Percentiles rank a stretch among this genome's conserved stretches.
phyloP scores from a whole-genome alignment of 2,888 invertebrate genomes.

The Eupithecia dodoneata region DNA sequence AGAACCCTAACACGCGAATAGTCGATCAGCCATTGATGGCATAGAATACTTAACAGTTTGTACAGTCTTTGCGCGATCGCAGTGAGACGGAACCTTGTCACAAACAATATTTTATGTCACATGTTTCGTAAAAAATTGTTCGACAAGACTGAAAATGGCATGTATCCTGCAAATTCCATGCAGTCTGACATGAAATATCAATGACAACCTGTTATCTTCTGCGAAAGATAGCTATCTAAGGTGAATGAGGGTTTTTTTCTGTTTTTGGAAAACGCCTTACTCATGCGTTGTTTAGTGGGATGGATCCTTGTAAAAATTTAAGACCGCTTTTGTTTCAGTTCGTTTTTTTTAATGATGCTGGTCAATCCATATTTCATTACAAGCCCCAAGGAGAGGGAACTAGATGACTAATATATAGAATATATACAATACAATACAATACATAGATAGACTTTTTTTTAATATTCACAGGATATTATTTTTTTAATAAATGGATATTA shows the following conservation, averaged over 20 bases:
- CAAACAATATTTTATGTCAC: background rate
- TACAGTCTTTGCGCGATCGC: background rate
- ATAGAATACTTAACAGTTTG: slow-evolving; percentile 19
- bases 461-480: too few species aligned
- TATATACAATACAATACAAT: too few species aligned
- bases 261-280: too few species aligned
- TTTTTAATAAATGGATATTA: too few species aligned
- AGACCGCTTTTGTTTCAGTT: background rate
- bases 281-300: background rate
- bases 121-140: background rate
- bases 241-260: too few species aligned
- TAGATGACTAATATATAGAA: too few species aligned
- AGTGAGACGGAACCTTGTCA: background rate
- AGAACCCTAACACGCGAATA: slow-evolving; percentile 66
- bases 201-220: background rate
- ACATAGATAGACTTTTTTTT: too few species aligned
- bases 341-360: too few species aligned
- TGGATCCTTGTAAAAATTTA: background rate
- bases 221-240: background rate
- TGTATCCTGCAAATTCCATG: background rate
- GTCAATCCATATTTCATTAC: too few species aligned
- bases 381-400: too few species aligned
- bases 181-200: background rate
- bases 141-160: background rate
- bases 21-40: slow-evolving; percentile 70